Conservation (phyloP, 2,113 vertebrate species). For the Lamprotornis superbus region DNA sequence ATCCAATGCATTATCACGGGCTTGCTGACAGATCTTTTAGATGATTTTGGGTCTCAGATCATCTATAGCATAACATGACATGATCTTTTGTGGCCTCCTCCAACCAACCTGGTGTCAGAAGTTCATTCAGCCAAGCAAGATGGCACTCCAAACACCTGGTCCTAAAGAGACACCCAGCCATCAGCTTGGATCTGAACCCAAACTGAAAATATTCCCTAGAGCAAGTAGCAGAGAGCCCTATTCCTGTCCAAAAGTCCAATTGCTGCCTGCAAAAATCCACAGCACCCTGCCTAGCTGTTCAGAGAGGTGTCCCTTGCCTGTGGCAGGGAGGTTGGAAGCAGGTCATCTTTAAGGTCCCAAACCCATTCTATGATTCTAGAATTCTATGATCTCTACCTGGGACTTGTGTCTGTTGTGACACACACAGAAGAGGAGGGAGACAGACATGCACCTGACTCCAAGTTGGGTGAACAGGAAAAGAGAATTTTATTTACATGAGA, state of each 20-base stretch:
- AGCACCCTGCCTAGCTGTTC: background rate
- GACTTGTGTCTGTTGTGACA: background rate
- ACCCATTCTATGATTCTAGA: background rate
- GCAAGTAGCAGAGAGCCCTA: background rate
- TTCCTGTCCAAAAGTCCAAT: background rate
- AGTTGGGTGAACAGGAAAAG: no score
- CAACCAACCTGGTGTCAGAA: background rate
- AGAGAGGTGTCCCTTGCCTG: rapidly evolving
- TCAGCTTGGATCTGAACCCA: background rate
- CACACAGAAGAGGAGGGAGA: no score
- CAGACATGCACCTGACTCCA: no score
- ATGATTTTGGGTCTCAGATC: background rate
- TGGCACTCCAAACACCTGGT: background rate
- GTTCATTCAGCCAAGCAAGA: background rate
- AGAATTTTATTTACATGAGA: no score
- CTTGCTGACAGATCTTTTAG: background rate
- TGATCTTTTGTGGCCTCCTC: background rate
- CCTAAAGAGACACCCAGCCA: background rate
- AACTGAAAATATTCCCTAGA: background rate
- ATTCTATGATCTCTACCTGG: background rate
- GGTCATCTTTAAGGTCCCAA: background rate
- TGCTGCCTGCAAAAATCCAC: background rate
- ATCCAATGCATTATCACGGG: background rate
- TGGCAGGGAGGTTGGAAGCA: background rate
- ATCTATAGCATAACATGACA: no score